Conservation (phyloP, 2,113 vertebrate species). For the Pagrus major region DNA sequence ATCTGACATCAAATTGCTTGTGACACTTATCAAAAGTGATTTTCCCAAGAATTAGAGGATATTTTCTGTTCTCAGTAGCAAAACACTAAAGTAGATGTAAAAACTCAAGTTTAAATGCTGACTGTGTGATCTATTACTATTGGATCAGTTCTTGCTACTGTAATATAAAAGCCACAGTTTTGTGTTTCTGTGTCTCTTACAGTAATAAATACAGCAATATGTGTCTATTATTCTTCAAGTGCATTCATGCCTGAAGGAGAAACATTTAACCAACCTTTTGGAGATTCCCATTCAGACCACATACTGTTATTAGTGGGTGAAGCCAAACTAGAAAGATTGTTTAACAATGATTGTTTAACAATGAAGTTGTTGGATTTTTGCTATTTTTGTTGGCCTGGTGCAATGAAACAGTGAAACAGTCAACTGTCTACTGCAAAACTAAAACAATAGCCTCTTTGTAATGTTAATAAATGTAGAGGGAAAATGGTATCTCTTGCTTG, state of each 20-base stretch:
- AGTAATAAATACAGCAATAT: slow-evolving; percentile 39
- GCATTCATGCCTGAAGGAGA: slow-evolving; percentile 24
- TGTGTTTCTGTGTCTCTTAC: slow-evolving; percentile 17
- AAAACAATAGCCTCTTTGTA: slow-evolving; percentile 37
- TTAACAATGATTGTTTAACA: too few species aligned
- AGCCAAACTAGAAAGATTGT: slow-evolving; percentile 36
- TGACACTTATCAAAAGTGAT: neutral
- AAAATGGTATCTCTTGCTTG: slow-evolving; percentile 3
- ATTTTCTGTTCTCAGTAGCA: neutral
- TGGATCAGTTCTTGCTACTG: slow-evolving; percentile 21
- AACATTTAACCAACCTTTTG: slow-evolving; percentile 24
- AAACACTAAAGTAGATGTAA: slow-evolving; percentile 21
- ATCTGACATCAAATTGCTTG: neutral
- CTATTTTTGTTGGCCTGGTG: slow-evolving; percentile 41
- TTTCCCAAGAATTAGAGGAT: neutral
- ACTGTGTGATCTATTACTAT: slow-evolving; percentile 31
- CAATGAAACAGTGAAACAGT: slow-evolving; percentile 21
- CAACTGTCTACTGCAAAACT: slow-evolving; percentile 16
- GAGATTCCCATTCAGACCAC: slow-evolving; percentile 46
- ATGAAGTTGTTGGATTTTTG: too few species aligned
- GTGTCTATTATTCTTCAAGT: slow-evolving; percentile 47
- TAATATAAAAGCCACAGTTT: slow-evolving; percentile 20
- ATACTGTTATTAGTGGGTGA: slow-evolving; percentile 23
- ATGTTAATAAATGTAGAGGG: slow-evolving; percentile 1
- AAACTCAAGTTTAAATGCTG: slow-evolving; percentile 28